These are phyloP conservation scores for Molorchus minor DNA, from an alignment of 2,888 invertebrate species.

Conservation along the genomic window DNA sequence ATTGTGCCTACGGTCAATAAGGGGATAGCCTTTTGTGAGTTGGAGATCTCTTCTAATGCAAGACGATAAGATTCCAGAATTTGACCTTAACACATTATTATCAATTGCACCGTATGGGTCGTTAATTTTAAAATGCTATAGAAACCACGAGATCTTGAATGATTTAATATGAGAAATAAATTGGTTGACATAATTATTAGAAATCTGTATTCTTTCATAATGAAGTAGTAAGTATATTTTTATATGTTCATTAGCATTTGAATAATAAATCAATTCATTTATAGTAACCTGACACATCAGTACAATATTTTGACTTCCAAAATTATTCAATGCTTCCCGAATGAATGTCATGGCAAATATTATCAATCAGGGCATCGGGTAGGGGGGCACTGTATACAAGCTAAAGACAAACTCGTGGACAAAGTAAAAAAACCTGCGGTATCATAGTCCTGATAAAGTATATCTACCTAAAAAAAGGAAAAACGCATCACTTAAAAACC, in stretches of 20 bases:
- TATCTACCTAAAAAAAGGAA: constrained; percentile 10
- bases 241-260: not conserved
- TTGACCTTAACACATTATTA: constrained; percentile 23
- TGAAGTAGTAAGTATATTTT: constrained; percentile 25
- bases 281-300: constrained; percentile 18
- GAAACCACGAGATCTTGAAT: constrained; percentile 14
- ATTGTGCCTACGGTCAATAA: constrained; percentile 4
- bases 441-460: constrained; percentile 22
- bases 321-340: constrained; percentile 20
- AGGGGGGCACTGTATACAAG: constrained; percentile 2
- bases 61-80: constrained; percentile 20
- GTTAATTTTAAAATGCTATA: constrained; percentile 19
- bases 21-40: constrained; percentile 12
- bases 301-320: constrained; percentile 17
- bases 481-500: not conserved
- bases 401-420: constrained; percentile 20
- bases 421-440: constrained; percentile 21
- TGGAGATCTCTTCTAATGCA: constrained; percentile 5
- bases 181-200: constrained; percentile 22
- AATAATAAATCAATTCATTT: not conserved
- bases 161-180: constrained; percentile 25
- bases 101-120: constrained; percentile 13
- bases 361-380: constrained; percentile 1
- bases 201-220: constrained; percentile 18
- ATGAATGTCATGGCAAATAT: constrained; percentile 16